Percentiles rank a stretch among this genome's conserved stretches.
Evolutionary conservation across 2,797 vertebrate genomes (phyloP).

Genomic region (Sebastolobus altivelis): DNA sequence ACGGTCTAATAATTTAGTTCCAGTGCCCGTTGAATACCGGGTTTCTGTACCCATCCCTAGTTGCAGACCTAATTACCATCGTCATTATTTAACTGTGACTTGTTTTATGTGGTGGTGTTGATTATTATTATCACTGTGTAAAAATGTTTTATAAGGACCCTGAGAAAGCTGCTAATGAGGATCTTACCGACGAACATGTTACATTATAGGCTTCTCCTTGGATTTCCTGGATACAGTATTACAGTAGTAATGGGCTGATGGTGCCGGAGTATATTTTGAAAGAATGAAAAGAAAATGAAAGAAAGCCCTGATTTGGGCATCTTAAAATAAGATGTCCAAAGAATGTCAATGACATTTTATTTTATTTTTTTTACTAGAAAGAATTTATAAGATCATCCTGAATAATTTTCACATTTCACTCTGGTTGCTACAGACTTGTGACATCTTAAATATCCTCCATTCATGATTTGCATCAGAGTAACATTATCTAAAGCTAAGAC

Average conservation of each 20-base stretch:
- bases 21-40: too few relatives aligned
- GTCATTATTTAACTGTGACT: neutral
- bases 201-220: neutral
- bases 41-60: too few relatives aligned
- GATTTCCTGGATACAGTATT: neutral
- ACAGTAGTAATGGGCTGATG: neutral
- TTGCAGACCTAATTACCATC: too few relatives aligned
- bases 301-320: neutral
- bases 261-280: neutral
- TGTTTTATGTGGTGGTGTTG: neutral
- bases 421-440: neutral
- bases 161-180: neutral
- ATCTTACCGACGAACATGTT: neutral
- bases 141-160: accelerated
- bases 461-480: neutral
- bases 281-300: too few relatives aligned
- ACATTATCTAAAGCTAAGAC: neutral
- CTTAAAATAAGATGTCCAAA: neutral
- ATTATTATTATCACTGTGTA: neutral
- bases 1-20: too few relatives aligned
- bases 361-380: neutral
- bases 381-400: neutral
- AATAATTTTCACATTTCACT: neutral
- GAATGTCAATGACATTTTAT: neutral
- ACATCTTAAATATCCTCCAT: neutral